Base-by-base conservation (phyloP, 92 coral and sea anemone species). In the Ricordea florida region DNA sequence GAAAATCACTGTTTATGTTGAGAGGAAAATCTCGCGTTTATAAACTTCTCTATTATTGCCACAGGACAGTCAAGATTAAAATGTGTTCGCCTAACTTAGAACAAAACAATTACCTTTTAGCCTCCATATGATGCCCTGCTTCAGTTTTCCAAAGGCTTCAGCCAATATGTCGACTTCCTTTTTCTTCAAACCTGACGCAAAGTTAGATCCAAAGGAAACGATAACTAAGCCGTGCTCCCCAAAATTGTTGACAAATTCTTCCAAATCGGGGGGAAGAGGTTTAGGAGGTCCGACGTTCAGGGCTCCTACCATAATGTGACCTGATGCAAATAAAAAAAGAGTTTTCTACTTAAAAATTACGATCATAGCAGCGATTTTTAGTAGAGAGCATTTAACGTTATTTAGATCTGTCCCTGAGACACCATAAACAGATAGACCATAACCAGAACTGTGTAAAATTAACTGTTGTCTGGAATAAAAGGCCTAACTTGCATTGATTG, bases 121-220 rank as follows among this genome's bases (percentile, higher is more conserved):
- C 49, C 87, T 86, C 91, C 91, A 86, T 29, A 86, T 53, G 3
- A 80, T 87, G 48, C 37, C 68, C 49, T 86, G 86, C 40, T 80
- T 86, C 37, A 86, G 57, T 29, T 71, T 65, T 5, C 91, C 91
- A 66, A 86, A 86, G 2, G 84, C 80, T 27, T 67, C 52, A 32
- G 91, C 87, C 65, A 86, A 15, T 55, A 80, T 60, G 69, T 86
- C 87, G 1, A 86, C 84, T 50, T 66, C 51, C 17, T 58, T 48
- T 21, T 41, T 56, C 2, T 66, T 69, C 14, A 67, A 25, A 13
- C 26, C 38, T 26, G 84, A 73, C 15, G 87, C 83, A 9, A 86
- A 50, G 36, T 59, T 67, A 0, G 88, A 40, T 4, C 92, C 92
- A 62, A 87, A 87, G 10, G 92, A 81, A 55, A 75, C 87, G 24